Evolutionary conservation across 2,113 vertebrate species (phyloP).

Genomic region (Lycaon pictus): DNA sequence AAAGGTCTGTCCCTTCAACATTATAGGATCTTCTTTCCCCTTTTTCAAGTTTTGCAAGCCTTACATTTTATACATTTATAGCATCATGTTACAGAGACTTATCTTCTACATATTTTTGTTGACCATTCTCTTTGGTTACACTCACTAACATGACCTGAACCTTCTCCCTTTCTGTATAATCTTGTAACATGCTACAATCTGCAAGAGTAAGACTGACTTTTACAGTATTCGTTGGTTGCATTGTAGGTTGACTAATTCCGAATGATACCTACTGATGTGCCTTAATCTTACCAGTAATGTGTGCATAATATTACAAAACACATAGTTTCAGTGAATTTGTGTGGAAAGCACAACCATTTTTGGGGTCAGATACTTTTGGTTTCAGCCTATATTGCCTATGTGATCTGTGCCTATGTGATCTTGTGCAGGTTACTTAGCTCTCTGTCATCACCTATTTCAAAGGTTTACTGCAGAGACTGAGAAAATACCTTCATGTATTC

Average conservation of each 20-base stretch:
- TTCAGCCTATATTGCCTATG: not conserved
- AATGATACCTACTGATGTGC: not conserved
- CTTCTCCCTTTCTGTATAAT: not conserved
- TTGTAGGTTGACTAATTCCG: not conserved
- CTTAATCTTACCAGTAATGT: not conserved
- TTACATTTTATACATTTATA: not conserved
- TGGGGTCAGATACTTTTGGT: not conserved
- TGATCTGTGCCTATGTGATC: not conserved
- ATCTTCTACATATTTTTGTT: not conserved
- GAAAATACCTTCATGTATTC: not conserved
- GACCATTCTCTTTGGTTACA: not conserved
- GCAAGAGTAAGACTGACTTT: not conserved
- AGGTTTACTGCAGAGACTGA: slow-evolving; percentile 1
- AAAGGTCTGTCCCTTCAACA: not conserved
- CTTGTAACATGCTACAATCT: not conserved
- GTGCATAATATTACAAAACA: not conserved
- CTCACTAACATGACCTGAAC: not conserved
- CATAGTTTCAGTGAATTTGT: not conserved
- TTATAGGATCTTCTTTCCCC: not conserved
- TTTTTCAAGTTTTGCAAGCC: not conserved
- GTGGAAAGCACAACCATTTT: not conserved
- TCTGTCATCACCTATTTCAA: not conserved
- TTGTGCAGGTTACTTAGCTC: not conserved
- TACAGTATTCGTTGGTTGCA: not conserved
- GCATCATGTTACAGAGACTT: not conserved